Conservation (phyloP, 2,797 vertebrate species). For the Phalanger gymnotis region DNA sequence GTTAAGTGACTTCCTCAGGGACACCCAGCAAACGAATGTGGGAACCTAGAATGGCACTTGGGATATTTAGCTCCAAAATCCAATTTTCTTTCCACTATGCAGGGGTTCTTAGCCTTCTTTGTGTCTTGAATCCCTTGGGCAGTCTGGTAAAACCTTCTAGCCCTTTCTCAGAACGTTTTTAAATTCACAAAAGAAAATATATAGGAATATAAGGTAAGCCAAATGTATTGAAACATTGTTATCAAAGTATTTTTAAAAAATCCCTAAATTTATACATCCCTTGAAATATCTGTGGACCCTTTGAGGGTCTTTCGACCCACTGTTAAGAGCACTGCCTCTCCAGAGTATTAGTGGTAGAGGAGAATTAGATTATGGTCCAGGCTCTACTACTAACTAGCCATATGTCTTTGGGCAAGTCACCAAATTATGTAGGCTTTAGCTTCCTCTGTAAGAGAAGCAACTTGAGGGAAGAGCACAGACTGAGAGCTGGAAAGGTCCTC, state of each 20-base stretch:
- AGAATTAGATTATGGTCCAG: background rate
- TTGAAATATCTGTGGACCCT: background rate
- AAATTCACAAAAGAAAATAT: background rate
- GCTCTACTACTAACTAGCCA: background rate
- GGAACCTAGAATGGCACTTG: background rate
- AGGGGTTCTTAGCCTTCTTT: background rate
- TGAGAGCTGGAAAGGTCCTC: fast-evolving
- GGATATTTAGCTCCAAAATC: background rate
- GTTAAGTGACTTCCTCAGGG: background rate
- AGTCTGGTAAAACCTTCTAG: background rate
- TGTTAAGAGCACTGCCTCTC: background rate
- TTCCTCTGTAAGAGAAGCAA: background rate
- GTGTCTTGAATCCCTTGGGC: background rate
- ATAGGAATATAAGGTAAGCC: background rate
- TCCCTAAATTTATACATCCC: background rate
- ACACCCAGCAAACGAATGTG: background rate
- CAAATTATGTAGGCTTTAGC: background rate
- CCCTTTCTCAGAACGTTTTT: background rate
- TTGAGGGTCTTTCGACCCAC: background rate
- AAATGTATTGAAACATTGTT: background rate
- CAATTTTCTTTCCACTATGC: background rate
- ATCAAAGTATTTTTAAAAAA: background rate
- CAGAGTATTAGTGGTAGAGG: background rate
- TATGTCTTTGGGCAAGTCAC: background rate
- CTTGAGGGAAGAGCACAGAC: background rate